These are phyloP conservation scores for Sterrhoptilus dennistouni DNA, from an alignment of 2,113 vertebrate species.

Conservation along the genomic window DNA sequence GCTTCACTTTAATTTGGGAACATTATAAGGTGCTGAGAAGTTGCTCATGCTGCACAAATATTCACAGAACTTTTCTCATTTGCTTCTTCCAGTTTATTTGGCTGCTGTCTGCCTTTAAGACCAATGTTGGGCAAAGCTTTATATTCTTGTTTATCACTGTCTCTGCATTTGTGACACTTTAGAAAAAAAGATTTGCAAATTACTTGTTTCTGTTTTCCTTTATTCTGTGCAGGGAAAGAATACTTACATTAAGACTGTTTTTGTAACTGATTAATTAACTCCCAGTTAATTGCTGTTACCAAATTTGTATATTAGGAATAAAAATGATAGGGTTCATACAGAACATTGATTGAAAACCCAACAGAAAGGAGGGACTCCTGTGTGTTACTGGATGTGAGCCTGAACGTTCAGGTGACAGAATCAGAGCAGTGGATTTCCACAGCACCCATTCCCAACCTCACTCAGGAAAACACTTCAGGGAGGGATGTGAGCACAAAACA, in stretches of 20 bases:
- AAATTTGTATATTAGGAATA: background rate
- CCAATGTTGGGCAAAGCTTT: background rate
- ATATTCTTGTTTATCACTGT: background rate
- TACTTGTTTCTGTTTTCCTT: slow-evolving; percentile 27
- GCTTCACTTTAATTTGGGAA: background rate
- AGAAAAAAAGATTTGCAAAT: slow-evolving; percentile 31
- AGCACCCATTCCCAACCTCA: background rate
- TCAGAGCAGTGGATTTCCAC: background rate
- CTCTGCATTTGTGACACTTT: background rate
- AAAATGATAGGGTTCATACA: background rate
- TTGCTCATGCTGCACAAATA: background rate
- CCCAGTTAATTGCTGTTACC: background rate
- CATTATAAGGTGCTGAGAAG: background rate
- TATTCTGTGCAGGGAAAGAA: slow-evolving; percentile 15
- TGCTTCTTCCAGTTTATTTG: background rate
- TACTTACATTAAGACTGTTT: background rate
- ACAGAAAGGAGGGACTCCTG: background rate
- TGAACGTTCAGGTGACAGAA: background rate
- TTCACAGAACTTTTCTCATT: background rate
- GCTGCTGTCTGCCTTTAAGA: background rate
- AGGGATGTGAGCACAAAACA: background rate
- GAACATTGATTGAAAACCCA: background rate
- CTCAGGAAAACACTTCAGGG: background rate
- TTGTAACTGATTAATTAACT: background rate
- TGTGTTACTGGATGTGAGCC: background rate